phyloP scores from a whole-genome alignment of 2,797 vertebrate genomes.

The Pseudochaenichthys georgianus region DNA sequence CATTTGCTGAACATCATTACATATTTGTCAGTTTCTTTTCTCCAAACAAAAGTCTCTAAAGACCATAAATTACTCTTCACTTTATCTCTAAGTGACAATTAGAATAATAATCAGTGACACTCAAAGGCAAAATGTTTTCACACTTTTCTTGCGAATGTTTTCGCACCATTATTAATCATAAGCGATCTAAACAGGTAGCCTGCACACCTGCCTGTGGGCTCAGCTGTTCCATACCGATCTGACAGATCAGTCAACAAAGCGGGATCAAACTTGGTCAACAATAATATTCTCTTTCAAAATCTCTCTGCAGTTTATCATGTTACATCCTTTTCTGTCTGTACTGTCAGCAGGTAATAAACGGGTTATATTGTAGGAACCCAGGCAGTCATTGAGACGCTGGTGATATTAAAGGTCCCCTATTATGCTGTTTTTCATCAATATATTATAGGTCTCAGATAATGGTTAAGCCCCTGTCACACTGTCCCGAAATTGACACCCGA shows the following conservation, averaged over 20 bases:
- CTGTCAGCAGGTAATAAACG: conserved; percentile 18
- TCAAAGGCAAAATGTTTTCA: neutral
- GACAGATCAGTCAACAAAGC: conserved; percentile 3
- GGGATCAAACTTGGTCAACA: conserved; percentile 25
- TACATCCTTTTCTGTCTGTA: conserved; percentile 24
- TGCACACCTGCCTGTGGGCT: conserved; percentile 9
- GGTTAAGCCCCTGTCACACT: too few relatives aligned
- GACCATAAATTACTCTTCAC: conserved; percentile 3
- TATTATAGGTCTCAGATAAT: too few relatives aligned
- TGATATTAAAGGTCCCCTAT: neutral
- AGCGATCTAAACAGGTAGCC: conserved; percentile 11
- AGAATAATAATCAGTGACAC: conserved; percentile 5
- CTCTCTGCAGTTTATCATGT: neutral
- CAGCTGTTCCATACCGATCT: conserved; percentile 2
- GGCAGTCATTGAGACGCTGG: conserved; percentile 10
- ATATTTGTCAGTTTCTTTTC: conserved; percentile 10
- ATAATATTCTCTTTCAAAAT: conserved; percentile 40
- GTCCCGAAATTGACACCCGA: too few relatives aligned
- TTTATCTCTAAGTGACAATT: neutral
- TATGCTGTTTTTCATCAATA: too few relatives aligned
- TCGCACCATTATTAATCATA: conserved; percentile 8
- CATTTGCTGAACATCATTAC: conserved; percentile 28
- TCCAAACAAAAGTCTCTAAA: neutral
- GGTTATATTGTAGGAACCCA: neutral
- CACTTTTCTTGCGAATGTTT: conserved; percentile 4